Evolutionary conservation across 2,797 vertebrate genomes (phyloP).

Genomic region (Myiotriccus ornatus): DNA sequence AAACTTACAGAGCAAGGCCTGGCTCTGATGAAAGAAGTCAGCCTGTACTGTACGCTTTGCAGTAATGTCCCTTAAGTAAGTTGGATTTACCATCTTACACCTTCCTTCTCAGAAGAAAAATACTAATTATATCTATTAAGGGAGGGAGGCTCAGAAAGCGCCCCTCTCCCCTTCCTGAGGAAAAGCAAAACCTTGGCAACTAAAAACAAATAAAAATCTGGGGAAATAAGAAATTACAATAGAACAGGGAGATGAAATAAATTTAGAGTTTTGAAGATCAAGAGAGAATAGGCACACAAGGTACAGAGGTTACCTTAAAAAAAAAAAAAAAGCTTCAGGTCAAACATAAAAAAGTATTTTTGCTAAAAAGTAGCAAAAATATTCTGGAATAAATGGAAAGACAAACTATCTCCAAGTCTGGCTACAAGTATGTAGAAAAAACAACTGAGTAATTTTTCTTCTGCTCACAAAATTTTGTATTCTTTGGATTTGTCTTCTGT

Average conservation of each 20-base stretch:
- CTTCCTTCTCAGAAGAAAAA: neutral
- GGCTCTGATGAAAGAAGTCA: neutral
- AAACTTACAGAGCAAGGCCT: neutral
- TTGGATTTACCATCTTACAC: neutral
- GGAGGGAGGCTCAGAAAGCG: neutral
- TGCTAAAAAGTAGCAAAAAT: neutral
- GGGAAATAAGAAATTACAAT: neutral
- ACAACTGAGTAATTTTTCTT: neutral
- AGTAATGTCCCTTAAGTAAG: neutral
- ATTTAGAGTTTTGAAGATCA: neutral
- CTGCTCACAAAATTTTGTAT: neutral
- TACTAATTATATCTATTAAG: neutral
- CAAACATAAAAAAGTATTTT: neutral
- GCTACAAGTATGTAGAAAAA: neutral
- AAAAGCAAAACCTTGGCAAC: neutral
- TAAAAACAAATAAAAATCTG: neutral
- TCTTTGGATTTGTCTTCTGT: neutral
- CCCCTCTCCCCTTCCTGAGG: neutral
- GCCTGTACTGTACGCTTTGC: neutral
- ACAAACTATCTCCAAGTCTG: neutral
- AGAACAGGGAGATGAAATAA: neutral
- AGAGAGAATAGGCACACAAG: neutral
- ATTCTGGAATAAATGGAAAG: neutral
- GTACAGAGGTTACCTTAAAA: neutral
- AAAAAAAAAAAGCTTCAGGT: neutral